These are phyloP conservation scores for Psylliodes chrysocephalus DNA, from an alignment of 2,888 invertebrate genomes.

Conservation along the genomic window DNA sequence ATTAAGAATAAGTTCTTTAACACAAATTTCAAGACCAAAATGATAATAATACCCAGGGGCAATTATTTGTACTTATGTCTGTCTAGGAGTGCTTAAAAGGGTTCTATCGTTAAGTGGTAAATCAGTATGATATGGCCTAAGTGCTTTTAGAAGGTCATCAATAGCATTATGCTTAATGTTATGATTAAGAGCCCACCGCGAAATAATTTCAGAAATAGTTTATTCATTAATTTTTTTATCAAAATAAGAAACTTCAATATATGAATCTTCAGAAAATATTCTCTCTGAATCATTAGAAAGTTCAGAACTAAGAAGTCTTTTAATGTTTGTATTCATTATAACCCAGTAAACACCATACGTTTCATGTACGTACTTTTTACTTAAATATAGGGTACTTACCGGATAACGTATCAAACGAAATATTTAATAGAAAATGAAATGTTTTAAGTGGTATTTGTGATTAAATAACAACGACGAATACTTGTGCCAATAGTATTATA, in stretches of 20 bases:
- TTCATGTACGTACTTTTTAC: too few relatives aligned
- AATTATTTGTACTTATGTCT: constrained; percentile 8
- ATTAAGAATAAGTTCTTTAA: constrained; percentile 18
- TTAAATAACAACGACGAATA: too few relatives aligned
- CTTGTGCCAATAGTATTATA: too few relatives aligned
- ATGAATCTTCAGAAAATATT: constrained; percentile 8
- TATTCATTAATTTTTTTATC: neutral
- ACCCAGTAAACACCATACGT: too few relatives aligned
- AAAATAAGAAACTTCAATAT: constrained; percentile 13
- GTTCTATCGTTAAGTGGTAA: constrained; percentile 17
- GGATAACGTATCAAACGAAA: neutral
- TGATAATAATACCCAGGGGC: constrained; percentile 25
- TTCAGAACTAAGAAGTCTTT: neutral
- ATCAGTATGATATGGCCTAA: constrained; percentile 16
- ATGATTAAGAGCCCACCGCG: constrained; percentile 21
- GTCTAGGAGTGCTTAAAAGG: constrained; percentile 17
- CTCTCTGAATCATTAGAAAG: neutral
- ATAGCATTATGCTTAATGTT: constrained; percentile 22
- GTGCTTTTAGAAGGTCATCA: constrained; percentile 12
- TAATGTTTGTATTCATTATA: neutral
- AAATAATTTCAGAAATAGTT: constrained; percentile 18
- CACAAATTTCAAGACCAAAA: too few relatives aligned
- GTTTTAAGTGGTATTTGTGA: too few relatives aligned
- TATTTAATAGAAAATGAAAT: too few relatives aligned
- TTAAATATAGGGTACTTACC: neutral